Evolutionary conservation across 1,140 invertebrate species (phyloP), one percentile per base, ranked within the genome.

Genomic region (Lepidostoma basale): DNA sequence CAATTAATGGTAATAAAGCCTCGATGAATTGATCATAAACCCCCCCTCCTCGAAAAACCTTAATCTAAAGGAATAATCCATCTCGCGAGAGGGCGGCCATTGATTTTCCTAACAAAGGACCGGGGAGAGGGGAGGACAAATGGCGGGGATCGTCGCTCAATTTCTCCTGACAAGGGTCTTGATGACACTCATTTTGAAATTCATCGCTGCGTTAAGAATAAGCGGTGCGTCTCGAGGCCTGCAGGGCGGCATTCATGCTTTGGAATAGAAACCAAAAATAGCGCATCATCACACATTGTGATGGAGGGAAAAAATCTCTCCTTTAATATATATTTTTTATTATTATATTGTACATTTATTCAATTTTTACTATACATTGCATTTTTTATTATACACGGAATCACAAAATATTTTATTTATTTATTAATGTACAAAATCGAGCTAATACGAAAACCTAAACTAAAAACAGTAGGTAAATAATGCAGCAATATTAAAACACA

Each of bases 181-280:
- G 70, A 73, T 73, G 70, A 69, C 67, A 69, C 70, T 73, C 70
- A 73, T 73, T 73, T 69, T 69, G 70, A 73, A 73, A 69, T 69
- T 69, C 70, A 73, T 73, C 62, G 70, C 63, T 49, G 70, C 68
- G 70, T 65, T 62, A 72, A 69, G 70, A 69, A 69, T 73, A 64
- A 69, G 67, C 63, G 45, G 63, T 44, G 60, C 60, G 14, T 49
- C 54, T 36, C 36, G 10, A 23, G 10, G 1, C 3, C 9, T 33
- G 10, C 54, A 59, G 54, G 54, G 54, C 1, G 36, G 54, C 23
- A 59, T 23, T 33, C n/a, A 6, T 33, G n/a, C n/a, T n/a, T n/a
- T n/a, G n/a, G n/a, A n/a, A n/a, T n/a, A n/a, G n/a, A n/a, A n/a
- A n/a, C n/a, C n/a, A n/a, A n/a, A n/a, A n/a, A n/a, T n/a, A n/a